Evolutionary conservation across 2,888 invertebrate species (phyloP), one percentile per base, ranked within the genome.

Genomic region (Drosophila peninsularis): DNA sequence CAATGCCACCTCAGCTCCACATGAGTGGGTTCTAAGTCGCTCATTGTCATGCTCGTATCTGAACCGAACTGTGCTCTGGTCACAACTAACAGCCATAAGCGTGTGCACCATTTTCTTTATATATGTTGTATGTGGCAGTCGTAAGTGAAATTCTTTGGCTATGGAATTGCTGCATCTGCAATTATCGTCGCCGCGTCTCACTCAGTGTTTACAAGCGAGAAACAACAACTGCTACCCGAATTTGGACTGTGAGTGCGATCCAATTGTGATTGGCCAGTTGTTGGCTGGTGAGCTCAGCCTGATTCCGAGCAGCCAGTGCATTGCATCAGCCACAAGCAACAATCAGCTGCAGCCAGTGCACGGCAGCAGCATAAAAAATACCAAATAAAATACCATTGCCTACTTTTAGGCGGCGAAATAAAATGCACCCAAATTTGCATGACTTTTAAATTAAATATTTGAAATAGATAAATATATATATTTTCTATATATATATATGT

Each of bases 91-190:
- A 56, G 63, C 44, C 54, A 55, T 34, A 49, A 32, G 19, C 45
- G 34, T 50, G 13, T 68, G 75, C 78, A 70, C 39, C 62, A 71
- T 71, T 86, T 75, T 88, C 87, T 86, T 83, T 47, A 47, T 47
- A 88, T 83, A 82, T 72, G 67, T 36, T 34, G 49, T 62, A 52
- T 69, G 68, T 41, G 54, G 56, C 62, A 68, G 62, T 58, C 62
- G 71, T 65, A 65, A 76, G 83, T 83, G 82, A 83, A 83, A 86
- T 83, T 88, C 78, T 71, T 72, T 71, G 50, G 65, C 62, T 71
- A 17, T 60, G 69, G 75, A 85, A 85, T 85, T 82, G 89, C 85
- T 88, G 82, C 88, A 84, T 85, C 89, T 85, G 85, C 85, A 89
- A 85, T 89, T 87, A 84, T 82, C 72, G 78, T 52, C 66, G 64